These are phyloP conservation scores for Tetramorium bicarinatum DNA, from an alignment of 2,888 invertebrate genomes.

Conservation along the genomic window DNA sequence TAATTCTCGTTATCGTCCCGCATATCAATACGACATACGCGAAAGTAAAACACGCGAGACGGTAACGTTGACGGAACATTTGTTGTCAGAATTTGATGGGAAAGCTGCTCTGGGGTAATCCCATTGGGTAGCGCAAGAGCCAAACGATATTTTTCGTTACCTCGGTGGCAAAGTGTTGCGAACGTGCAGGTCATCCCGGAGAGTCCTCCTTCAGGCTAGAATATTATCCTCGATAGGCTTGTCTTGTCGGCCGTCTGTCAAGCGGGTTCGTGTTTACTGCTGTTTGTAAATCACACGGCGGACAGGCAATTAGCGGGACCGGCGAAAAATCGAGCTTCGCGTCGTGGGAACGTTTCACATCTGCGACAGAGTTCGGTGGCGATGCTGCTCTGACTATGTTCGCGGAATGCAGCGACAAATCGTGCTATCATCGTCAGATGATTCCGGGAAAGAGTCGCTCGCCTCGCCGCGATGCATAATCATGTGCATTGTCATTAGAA, in stretches of 20 bases:
- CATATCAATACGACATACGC: background rate
- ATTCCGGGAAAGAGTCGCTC: background rate
- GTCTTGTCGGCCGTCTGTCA: constrained; percentile 57
- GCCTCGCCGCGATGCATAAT: background rate
- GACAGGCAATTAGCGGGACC: constrained; percentile 50
- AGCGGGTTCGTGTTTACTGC: constrained; percentile 45
- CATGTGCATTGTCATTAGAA: constrained; percentile 26
- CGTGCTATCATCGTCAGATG: constrained; percentile 15
- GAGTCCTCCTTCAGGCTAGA: constrained; percentile 30
- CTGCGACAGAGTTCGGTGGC: constrained; percentile 5
- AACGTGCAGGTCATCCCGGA: constrained; percentile 46
- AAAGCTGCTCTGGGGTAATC: constrained; percentile 5
- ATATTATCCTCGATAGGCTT: constrained; percentile 46
- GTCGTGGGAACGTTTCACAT: constrained; percentile 40
- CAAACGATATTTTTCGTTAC: constrained; percentile 18
- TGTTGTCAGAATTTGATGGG: background rate
- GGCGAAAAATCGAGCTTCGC: constrained; percentile 46
- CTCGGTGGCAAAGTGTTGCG: constrained; percentile 36
- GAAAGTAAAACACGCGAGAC: constrained; percentile 16
- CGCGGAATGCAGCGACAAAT: constrained; percentile 13
- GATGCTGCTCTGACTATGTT: background rate
- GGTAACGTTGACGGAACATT: constrained; percentile 6
- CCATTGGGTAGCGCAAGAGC: background rate
- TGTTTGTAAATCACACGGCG: constrained; percentile 52
- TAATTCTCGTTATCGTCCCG: background rate